Evolutionary conservation across 2,797 vertebrate species (phyloP).

Genomic region (Cephalopachus bancanus): DNA sequence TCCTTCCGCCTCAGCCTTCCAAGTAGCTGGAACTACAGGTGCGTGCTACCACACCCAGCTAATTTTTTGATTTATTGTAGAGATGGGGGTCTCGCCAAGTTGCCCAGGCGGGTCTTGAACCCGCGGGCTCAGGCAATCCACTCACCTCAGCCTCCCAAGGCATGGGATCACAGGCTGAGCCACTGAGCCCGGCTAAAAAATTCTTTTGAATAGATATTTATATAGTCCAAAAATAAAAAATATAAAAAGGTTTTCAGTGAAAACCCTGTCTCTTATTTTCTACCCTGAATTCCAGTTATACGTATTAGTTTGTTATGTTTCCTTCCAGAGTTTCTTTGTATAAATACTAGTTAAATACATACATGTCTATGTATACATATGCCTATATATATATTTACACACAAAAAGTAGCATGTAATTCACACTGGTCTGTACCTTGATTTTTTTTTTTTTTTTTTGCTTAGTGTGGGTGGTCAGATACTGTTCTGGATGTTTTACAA

Average conservation of each 20-base stretch:
- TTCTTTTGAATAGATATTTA: constrained; percentile 36
- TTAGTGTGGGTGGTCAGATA: neutral
- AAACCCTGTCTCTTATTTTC: constrained; percentile 39
- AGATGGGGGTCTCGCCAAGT: too few species aligned
- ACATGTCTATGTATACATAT: neutral
- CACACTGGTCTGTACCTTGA: neutral
- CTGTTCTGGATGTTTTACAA: neutral
- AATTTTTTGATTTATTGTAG: too few species aligned
- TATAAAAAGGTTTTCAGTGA: neutral
- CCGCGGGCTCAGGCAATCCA: too few species aligned
- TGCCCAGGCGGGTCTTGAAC: too few species aligned
- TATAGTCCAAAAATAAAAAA: constrained; percentile 38
- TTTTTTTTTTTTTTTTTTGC: neutral
- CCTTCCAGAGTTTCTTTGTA: constrained; percentile 12
- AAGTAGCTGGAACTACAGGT: too few species aligned
- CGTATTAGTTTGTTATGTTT: neutral
- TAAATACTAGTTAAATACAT: neutral
- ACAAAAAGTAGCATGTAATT: neutral
- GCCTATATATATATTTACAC: neutral
- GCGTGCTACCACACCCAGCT: too few species aligned
- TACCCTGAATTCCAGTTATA: neutral
- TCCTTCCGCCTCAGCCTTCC: too few species aligned
- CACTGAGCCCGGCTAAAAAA: neutral
- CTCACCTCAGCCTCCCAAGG: too few species aligned
- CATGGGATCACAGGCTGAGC: too few species aligned